Evolutionary conservation across 2,888 invertebrate species (phyloP).

Genomic region (Tineola bisselliella): DNA sequence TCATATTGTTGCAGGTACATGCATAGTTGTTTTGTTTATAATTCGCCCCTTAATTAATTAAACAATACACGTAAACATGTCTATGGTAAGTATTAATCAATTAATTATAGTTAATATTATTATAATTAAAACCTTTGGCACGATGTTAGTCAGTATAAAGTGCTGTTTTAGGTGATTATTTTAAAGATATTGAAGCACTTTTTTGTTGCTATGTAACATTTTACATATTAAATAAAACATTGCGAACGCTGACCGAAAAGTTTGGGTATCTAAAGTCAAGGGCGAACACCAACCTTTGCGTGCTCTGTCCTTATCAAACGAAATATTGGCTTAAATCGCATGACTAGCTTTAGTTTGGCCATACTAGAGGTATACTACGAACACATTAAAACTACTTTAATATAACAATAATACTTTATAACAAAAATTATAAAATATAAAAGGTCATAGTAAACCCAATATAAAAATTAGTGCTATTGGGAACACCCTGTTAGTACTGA

Average conservation of each 20-base stretch:
- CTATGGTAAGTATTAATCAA: background rate
- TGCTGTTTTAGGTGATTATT: too few species aligned
- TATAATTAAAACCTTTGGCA: background rate
- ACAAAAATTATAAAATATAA: too few species aligned
- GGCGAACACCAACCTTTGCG: slow-evolving; percentile 12
- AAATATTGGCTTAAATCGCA: background rate
- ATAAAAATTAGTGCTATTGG: background rate
- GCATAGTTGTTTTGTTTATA: background rate
- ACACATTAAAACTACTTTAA: background rate
- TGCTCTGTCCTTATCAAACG: slow-evolving; percentile 4
- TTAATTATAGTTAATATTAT: background rate
- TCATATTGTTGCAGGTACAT: background rate
- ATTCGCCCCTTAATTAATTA: background rate
- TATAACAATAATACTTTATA: too few species aligned
- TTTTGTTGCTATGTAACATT: too few species aligned
- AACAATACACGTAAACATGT: background rate
- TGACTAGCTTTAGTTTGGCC: background rate
- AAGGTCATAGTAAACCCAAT: background rate
- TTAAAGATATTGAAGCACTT: too few species aligned
- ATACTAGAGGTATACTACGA: background rate
- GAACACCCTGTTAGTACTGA: background rate
- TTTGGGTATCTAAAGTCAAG: slow-evolving; percentile 5
- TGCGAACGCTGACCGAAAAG: slow-evolving; percentile 2
- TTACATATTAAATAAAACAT: background rate
- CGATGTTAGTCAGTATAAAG: too few species aligned